These are phyloP conservation scores for Brachycybe producta DNA, from an alignment of 2,888 invertebrate species.

Conservation along the genomic window DNA sequence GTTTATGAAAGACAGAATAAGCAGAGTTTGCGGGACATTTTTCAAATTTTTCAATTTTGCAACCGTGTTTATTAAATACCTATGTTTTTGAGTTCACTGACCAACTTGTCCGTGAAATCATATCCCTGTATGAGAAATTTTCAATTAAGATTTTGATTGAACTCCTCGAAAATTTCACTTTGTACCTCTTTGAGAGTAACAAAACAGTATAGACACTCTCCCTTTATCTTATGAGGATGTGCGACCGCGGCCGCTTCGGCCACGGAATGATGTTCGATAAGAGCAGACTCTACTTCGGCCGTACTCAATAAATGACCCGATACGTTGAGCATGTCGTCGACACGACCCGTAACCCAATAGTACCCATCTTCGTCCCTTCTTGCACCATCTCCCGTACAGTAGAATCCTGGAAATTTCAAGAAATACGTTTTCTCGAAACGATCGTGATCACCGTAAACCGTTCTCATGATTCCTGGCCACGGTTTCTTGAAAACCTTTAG, in stretches of 20 bases:
- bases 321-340: constrained; percentile 98
- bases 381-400: constrained; percentile 53
- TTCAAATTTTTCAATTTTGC: background rate
- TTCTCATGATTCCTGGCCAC: constrained; percentile 93
- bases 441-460: constrained; percentile 35
- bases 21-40: no score
- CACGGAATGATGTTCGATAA: constrained; percentile 44
- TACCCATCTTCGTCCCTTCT: constrained; percentile 85
- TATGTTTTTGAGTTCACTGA: constrained; percentile 26
- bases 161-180: background rate
- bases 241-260: constrained; percentile 95
- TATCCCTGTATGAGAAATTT: constrained; percentile 27
- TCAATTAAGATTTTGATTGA: no score
- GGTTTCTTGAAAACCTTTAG: constrained; percentile 64
- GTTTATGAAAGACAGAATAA: no score
- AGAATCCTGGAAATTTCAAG: constrained; percentile 42
- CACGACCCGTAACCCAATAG: constrained; percentile 89
- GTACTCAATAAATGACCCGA: constrained; percentile 97
- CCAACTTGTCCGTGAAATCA: constrained; percentile 28
- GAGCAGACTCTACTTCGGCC: constrained; percentile 57
- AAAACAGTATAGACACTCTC: constrained; percentile 94
- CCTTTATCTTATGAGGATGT: constrained; percentile 85
- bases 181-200: constrained; percentile 68
- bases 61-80: background rate
- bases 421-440: constrained; percentile 45